Evolutionary conservation across 2,113 vertebrate genomes (phyloP).

Genomic region (Benthochromis sp.): DNA sequence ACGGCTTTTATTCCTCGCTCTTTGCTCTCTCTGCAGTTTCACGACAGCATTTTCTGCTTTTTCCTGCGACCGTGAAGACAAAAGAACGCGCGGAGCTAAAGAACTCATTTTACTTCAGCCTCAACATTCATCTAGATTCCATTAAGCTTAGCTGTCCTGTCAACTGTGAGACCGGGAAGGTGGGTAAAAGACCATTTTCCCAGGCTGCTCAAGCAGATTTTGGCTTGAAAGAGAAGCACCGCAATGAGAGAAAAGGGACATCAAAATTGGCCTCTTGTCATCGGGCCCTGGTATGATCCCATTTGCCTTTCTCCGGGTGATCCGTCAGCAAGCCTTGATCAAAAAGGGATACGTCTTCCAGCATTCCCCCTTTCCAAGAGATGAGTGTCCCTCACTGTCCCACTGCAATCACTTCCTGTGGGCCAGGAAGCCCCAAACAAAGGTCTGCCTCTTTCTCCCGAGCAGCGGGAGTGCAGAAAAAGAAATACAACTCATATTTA

Average conservation of each 20-base stretch:
- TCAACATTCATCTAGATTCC: conserved; percentile 26
- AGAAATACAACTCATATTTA: conserved; percentile 70
- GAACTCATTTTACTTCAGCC: conserved; percentile 31
- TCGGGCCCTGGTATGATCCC: conserved; percentile 62
- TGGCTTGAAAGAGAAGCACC: conserved; percentile 62
- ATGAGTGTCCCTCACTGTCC: conserved; percentile 74
- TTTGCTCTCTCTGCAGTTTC: background rate
- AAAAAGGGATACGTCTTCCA: conserved; percentile 69
- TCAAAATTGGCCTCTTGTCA: conserved; percentile 74
- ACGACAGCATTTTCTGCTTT: background rate
- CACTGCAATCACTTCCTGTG: conserved; percentile 69
- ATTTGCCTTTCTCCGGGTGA: conserved; percentile 69
- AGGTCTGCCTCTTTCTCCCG: conserved; percentile 45
- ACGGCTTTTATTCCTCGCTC: conserved; percentile 22
- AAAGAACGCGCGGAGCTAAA: conserved; percentile 11
- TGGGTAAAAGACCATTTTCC: conserved; percentile 64
- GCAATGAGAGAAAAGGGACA: conserved; percentile 67
- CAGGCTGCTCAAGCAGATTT: conserved; percentile 61
- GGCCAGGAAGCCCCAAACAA: conserved; percentile 63
- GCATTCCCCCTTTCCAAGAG: conserved; percentile 57
- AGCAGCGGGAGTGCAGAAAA: conserved; percentile 35
- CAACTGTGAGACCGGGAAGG: conserved; percentile 29
- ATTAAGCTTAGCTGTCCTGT: conserved; percentile 37
- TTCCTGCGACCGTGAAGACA: conserved; percentile 17
- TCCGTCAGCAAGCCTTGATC: conserved; percentile 73